Evolutionary conservation across 2,797 vertebrate genomes (phyloP).

Genomic region (Gymnoscopelus braueri): DNA sequence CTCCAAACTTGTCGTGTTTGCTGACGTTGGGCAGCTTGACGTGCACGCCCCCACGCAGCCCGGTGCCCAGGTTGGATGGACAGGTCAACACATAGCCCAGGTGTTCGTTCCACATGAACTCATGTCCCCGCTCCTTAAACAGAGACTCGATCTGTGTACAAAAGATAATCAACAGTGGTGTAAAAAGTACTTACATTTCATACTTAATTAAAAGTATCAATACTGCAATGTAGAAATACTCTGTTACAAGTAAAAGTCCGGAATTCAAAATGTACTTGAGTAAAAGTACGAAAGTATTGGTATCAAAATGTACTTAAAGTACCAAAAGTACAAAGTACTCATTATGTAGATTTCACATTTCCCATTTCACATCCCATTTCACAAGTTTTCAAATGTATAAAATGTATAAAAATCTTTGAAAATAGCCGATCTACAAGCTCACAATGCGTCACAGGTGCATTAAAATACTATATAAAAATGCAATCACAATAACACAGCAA

Average conservation of each 20-base stretch:
- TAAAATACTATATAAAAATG: no score
- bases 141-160: conserved; percentile 84
- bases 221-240: no score
- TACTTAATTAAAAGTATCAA: no score
- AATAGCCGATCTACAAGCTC: no score
- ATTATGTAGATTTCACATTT: background rate
- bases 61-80: conserved; percentile 91
- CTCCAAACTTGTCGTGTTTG: conserved; percentile 87
- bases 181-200: no score
- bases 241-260: no score
- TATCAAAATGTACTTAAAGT: no score
- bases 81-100: conserved; percentile 91
- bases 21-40: conserved; percentile 88
- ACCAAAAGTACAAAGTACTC: background rate
- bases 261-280: no score
- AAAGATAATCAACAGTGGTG: background rate
- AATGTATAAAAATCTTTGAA: no score
- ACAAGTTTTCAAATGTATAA: background rate
- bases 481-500: no score
- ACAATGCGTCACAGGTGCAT: no score
- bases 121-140: conserved; percentile 88
- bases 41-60: conserved; percentile 88
- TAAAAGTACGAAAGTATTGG: no score
- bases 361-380: background rate
- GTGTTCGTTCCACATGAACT: conserved; percentile 93